Base-by-base conservation (phyloP, 2,888 invertebrate genomes). In the Tiphia femorata region DNA sequence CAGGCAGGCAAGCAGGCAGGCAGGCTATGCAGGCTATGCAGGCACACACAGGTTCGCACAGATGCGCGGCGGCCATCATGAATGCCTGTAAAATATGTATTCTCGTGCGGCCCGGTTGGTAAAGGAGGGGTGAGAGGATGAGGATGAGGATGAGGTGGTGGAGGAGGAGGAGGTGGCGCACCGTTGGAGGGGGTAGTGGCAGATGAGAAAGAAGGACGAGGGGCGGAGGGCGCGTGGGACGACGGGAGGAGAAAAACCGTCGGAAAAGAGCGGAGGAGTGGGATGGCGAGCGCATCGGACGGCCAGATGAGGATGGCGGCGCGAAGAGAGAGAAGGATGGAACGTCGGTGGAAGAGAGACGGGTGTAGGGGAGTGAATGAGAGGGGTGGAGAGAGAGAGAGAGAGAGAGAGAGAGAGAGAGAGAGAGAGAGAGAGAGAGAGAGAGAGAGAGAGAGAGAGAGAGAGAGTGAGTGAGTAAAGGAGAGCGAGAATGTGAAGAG, bases 61-160 rank as follows among this genome's bases (percentile, higher is more conserved):
- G 81, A 81, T 81, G 81, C 78, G 76, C 79, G 82, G 83, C 83
- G 81, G 83, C 83, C 83, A 83, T 83, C 82, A 83, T 83, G 83
- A 82, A 82, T 82, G 81, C 75, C 78, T 77, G 82, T 83, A 77
- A 83, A 83, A 83, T 83, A 83, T 83, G 82, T 83, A 82, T 81
- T 82, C 78, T 75, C 69, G 69, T 69, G 74, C 66, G 63, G 64
- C 61, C 72, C 65, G 64, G 64, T 61, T 61, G 69, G 70, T 51
- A 58, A 63, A 52, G 51, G 58, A 37, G 19, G 44, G 47, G 49
- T 47, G 49, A 55, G 41, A 54, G 49, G 50, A 10, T 17, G 42
- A 33, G 49, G 40, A 25, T 54, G 57, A 65, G 62, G 62, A 33
- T 35, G 25, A 12, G 7, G 20, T 35, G 27, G 19, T 12, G 44